phyloP scores from a whole-genome alignment of 2,888 invertebrate genomes.

The Sarcophaga variegata region DNA sequence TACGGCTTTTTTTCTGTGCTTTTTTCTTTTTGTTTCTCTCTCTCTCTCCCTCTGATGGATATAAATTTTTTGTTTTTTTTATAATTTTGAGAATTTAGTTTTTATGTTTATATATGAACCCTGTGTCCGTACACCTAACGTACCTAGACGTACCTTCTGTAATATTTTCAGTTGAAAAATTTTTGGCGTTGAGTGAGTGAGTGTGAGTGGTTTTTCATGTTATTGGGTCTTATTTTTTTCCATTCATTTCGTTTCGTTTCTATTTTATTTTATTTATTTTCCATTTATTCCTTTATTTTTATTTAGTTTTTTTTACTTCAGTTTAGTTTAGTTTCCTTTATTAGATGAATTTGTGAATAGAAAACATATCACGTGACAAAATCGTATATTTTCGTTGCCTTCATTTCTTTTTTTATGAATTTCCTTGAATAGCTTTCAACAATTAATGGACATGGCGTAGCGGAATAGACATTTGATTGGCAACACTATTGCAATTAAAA shows the following conservation, averaged over 20 bases:
- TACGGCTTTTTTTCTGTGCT: constrained; percentile 24
- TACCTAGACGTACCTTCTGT: background rate
- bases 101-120: constrained; percentile 35
- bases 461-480: background rate
- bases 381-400: constrained; percentile 75
- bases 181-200: constrained; percentile 21
- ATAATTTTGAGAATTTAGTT: constrained; percentile 48
- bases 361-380: constrained; percentile 79
- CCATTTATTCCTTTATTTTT: background rate
- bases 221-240: constrained; percentile 37
- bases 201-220: constrained; percentile 63
- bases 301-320: constrained; percentile 8
- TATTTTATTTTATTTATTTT: constrained; percentile 5
- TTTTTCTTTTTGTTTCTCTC: background rate
- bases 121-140: background rate
- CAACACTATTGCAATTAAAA: too few species aligned
- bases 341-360: constrained; percentile 67
- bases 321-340: constrained; percentile 22
- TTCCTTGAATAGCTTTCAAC: background rate
- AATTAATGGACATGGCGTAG: background rate
- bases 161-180: constrained; percentile 16
- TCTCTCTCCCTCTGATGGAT: background rate
- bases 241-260: background rate
- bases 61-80: background rate
- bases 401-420: constrained; percentile 35